Percentiles rank a stretch among this genome's conserved stretches.
Conservation (phyloP, 2,888 invertebrate genomes). For the Oegoconia quadripuncta region DNA sequence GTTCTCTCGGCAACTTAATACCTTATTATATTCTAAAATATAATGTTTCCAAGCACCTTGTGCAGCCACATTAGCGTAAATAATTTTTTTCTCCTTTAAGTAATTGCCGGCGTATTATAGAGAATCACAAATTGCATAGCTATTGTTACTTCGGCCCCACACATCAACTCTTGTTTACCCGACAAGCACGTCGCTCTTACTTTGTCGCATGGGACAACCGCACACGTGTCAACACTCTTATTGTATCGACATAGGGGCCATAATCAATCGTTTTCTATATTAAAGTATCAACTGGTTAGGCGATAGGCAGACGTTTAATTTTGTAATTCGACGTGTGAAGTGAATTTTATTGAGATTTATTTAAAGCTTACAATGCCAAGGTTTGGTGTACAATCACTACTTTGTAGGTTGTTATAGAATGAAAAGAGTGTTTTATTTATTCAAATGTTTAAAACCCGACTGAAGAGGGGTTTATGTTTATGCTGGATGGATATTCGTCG, state of each 20-base stretch:
- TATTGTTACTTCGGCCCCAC: slow-evolving; percentile 72
- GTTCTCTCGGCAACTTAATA: too few relatives aligned
- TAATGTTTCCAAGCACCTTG: not conserved
- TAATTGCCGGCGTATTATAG: slow-evolving; percentile 60
- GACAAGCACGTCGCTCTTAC: slow-evolving; percentile 72
- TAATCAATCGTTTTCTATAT: slow-evolving; percentile 18
- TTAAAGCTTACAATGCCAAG: slow-evolving; percentile 35
- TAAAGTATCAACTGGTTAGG: slow-evolving; percentile 32
- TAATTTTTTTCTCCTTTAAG: slow-evolving; percentile 36
- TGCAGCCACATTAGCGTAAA: slow-evolving; percentile 42
- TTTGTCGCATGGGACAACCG: slow-evolving; percentile 70
- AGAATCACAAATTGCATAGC: slow-evolving; percentile 72
- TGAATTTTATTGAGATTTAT: slow-evolving; percentile 54
- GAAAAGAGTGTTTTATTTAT: too few relatives aligned
- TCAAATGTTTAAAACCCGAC: too few relatives aligned
- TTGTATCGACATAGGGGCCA: slow-evolving; percentile 29
- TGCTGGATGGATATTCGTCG: too few relatives aligned
- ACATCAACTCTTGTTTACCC: slow-evolving; percentile 69
- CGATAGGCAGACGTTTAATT: slow-evolving; percentile 52
- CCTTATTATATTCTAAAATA: slow-evolving; percentile 8
- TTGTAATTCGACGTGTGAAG: slow-evolving; percentile 57
- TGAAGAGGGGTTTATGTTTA: too few relatives aligned
- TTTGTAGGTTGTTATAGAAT: slow-evolving; percentile 6
- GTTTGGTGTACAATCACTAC: slow-evolving; percentile 11
- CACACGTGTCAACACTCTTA: slow-evolving; percentile 23